Percentiles rank a stretch among this genome's conserved stretches.
Evolutionary conservation across 2,888 invertebrate species (phyloP).

Genomic region (Globia sparganii): DNA sequence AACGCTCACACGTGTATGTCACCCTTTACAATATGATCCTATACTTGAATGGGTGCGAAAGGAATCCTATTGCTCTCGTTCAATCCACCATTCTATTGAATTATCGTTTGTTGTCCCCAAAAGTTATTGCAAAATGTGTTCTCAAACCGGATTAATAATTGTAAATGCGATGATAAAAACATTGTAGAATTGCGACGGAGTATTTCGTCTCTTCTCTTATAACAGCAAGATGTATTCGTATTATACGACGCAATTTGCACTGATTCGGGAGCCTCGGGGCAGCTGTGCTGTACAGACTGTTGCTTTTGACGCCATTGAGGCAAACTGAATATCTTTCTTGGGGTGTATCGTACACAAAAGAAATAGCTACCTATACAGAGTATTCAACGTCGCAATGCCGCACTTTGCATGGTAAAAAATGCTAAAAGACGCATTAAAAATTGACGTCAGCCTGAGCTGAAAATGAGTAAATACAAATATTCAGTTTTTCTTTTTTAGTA

Average conservation of each 20-base stretch:
- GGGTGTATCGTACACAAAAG: constrained; percentile 50
- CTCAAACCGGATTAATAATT: constrained; percentile 55
- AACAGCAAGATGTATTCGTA: constrained; percentile 40
- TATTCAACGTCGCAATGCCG: constrained; percentile 37
- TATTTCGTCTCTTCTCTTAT: constrained; percentile 24
- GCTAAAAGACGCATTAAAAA: constrained; percentile 62
- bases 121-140: constrained; percentile 64
- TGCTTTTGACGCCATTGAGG: constrained; percentile 52
- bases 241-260: constrained; percentile 50
- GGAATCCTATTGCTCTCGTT: constrained; percentile 63
- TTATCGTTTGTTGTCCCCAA: constrained; percentile 64
- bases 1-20: constrained; percentile 65
- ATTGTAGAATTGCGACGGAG: constrained; percentile 23
- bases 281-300: constrained; percentile 65
- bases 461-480: constrained; percentile 53
- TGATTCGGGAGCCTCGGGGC: constrained; percentile 49
- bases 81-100: constrained; percentile 60
- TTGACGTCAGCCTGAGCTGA: constrained; percentile 56
- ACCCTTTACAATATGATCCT: constrained; percentile 62
- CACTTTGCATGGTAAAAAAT: constrained; percentile 57
- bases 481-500: constrained; percentile 40
- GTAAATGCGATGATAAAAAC: constrained; percentile 24
- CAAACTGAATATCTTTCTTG: constrained; percentile 60
- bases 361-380: constrained; percentile 30
- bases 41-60: constrained; percentile 64